Evolutionary conservation across 2,797 vertebrate genomes (phyloP).

Genomic region (Adelosebastes latens): DNA sequence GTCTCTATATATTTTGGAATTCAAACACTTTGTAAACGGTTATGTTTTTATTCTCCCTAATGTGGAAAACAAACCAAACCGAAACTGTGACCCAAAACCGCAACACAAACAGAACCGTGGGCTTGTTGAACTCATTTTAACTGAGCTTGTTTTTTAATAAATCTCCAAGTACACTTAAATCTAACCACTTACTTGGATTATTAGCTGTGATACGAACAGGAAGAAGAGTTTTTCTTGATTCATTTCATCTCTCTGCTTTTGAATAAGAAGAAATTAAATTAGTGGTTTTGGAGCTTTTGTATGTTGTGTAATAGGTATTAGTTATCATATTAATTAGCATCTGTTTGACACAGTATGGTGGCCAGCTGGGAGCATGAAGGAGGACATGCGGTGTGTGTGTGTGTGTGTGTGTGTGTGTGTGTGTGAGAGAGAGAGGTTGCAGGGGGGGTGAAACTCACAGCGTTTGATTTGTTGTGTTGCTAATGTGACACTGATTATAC

Average conservation of each 20-base stretch:
- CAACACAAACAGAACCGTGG: no score
- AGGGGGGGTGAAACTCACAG: constrained; percentile 52
- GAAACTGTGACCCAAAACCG: no score
- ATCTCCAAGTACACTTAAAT: constrained; percentile 3
- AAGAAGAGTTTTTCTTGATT: constrained; percentile 29
- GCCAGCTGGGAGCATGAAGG: constrained; percentile 96
- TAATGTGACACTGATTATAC: constrained; percentile 99
- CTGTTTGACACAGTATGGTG: constrained; percentile 95
- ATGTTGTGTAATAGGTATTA: constrained; percentile 96
- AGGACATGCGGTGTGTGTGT: constrained; percentile 82
- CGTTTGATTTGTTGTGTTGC: constrained; percentile 99
- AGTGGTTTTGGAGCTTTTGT: constrained; percentile 80
- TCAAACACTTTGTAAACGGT: no score
- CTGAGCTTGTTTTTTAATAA: not conserved
- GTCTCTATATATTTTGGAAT: no score
- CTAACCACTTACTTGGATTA: not conserved
- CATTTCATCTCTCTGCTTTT: constrained; percentile 71
- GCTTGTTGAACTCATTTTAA: not conserved
- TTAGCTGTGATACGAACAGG: not conserved
- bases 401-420: constrained; percentile 19
- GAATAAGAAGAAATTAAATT: constrained; percentile 79
- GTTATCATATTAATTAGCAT: constrained; percentile 99
- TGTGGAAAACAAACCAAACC: no score
- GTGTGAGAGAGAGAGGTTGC: constrained; percentile 31
- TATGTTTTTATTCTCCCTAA: no score